Conservation (phyloP, 2,888 invertebrate genomes). For the Hydropsyche betteni region DNA sequence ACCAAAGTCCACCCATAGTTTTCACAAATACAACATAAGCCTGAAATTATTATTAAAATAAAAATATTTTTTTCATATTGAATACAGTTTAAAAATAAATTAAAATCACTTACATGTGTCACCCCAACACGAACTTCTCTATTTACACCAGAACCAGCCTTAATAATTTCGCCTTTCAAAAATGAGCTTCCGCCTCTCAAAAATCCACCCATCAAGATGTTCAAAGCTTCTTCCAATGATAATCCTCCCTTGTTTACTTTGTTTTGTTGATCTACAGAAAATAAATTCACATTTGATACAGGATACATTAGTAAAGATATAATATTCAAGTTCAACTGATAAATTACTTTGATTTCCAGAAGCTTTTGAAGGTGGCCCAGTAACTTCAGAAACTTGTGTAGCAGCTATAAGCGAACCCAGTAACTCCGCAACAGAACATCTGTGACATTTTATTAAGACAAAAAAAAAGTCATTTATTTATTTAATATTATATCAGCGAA, state of each 20-base stretch:
- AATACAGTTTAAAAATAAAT: background rate
- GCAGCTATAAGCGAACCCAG: conserved; percentile 88
- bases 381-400: conserved; percentile 78
- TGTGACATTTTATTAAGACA: conserved; percentile 49
- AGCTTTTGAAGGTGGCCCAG: conserved; percentile 58
- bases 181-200: conserved; percentile 93
- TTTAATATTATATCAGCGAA: background rate
- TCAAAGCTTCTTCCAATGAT: conserved; percentile 90
- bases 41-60: conserved; percentile 68
- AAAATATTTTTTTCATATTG: conserved; percentile 1
- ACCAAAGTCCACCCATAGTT: conserved; percentile 92
- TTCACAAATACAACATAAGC: conserved; percentile 96
- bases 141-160: conserved; percentile 92
- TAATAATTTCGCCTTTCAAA: conserved; percentile 95
- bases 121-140: conserved; percentile 97
- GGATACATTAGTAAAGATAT: background rate
- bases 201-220: conserved; percentile 92
- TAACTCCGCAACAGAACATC: conserved; percentile 89
- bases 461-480: conserved; percentile 30
- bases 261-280: conserved; percentile 65
- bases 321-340: background rate
- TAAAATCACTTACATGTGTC: conserved; percentile 80
- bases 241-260: conserved; percentile 73
- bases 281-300: conserved; percentile 29
- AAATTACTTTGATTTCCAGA: conserved; percentile 57